Conservation (phyloP, 2,888 invertebrate species). For the Cheilosia scutellata region DNA sequence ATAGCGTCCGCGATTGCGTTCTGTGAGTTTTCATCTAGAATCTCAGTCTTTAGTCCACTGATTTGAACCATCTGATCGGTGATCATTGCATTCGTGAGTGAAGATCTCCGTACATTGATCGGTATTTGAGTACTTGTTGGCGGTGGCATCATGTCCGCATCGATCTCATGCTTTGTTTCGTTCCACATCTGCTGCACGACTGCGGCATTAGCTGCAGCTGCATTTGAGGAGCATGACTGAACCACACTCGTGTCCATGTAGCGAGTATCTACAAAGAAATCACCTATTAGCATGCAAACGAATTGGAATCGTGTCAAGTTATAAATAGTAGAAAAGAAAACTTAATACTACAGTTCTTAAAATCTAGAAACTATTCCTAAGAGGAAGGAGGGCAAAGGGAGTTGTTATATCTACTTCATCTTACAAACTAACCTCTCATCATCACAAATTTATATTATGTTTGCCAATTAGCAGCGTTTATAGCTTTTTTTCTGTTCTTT, state of each 20-base stretch:
- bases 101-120: slow-evolving; percentile 87
- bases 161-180: slow-evolving; percentile 85
- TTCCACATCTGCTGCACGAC: slow-evolving; percentile 74
- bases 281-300: slow-evolving; percentile 56
- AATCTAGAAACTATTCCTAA: slow-evolving; percentile 57
- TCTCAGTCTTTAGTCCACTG: slow-evolving; percentile 87
- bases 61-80: slow-evolving; percentile 83
- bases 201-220: slow-evolving; percentile 37
- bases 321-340: slow-evolving; percentile 48
- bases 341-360: slow-evolving; percentile 56
- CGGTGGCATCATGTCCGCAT: slow-evolving; percentile 89
- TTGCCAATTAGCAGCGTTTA: slow-evolving; percentile 50
- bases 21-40: slow-evolving; percentile 90
- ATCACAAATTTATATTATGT: slow-evolving; percentile 57
- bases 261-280: slow-evolving; percentile 81
- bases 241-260: slow-evolving; percentile 81
- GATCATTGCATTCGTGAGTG: slow-evolving; percentile 85
- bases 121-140: slow-evolving; percentile 86
- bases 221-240: slow-evolving; percentile 35
- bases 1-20: slow-evolving; percentile 80
- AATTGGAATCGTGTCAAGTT: slow-evolving; percentile 73
- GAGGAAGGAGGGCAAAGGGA: slow-evolving; percentile 31
- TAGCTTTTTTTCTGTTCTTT: slow-evolving; percentile 25
- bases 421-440: slow-evolving; percentile 73
- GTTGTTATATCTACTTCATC: slow-evolving; percentile 50